Conservation (phyloP, 1,140 invertebrate genomes). For the Hermetia illucens region DNA sequence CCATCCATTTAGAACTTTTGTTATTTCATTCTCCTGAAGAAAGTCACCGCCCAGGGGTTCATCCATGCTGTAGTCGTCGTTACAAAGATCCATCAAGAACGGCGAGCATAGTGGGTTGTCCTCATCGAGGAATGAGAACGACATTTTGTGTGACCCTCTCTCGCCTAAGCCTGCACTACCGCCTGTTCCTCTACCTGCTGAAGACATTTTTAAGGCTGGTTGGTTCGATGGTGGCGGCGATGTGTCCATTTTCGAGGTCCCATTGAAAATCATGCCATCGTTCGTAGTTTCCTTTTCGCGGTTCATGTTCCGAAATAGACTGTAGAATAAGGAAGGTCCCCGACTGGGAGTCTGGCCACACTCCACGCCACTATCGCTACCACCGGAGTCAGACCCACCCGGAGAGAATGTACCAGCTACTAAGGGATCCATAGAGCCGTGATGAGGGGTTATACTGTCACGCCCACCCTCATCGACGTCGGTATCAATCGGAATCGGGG, state of each 20-base stretch:
- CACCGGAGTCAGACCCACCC: constrained; percentile 21
- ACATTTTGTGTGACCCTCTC: constrained; percentile 12
- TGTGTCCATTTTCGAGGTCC: background rate
- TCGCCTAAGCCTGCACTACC: background rate
- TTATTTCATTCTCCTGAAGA: background rate
- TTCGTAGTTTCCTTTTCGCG: background rate
- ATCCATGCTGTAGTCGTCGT: constrained; percentile 23
- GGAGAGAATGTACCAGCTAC: too few relatives aligned
- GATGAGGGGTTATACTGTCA: constrained; percentile 19
- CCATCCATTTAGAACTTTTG: background rate
- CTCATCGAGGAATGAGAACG: constrained; percentile 23
- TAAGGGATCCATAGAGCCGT: constrained; percentile 12
- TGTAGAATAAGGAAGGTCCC: constrained; percentile 10
- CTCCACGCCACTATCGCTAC: constrained; percentile 24
- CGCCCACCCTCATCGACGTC: constrained; percentile 13
- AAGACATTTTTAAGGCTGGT: background rate
- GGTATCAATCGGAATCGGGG: constrained; percentile 13
- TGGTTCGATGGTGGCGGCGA: too few relatives aligned
- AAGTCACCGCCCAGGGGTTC: constrained; percentile 1
- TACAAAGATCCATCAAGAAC: constrained; percentile 21
- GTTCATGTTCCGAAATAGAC: background rate
- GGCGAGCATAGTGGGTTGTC: constrained; percentile 20
- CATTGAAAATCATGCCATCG: constrained; percentile 3
- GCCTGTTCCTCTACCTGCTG: constrained; percentile 1
- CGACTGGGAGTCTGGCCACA: constrained; percentile 10